Evolutionary conservation across 2,888 invertebrate species (phyloP).

Genomic region (Galeopsomyia nigrocyanea): DNA sequence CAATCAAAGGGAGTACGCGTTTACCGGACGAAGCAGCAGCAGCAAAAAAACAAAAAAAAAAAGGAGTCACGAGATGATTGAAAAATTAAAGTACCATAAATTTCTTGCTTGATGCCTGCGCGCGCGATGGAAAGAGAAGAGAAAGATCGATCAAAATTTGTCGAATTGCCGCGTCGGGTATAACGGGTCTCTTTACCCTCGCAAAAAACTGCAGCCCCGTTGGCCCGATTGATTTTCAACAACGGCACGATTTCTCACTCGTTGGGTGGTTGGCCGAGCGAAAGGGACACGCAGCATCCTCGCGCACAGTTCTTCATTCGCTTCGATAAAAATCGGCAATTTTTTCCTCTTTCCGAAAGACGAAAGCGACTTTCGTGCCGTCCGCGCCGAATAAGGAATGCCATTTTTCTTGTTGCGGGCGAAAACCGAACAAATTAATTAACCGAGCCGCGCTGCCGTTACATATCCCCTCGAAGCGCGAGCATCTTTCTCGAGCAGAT

Average conservation of each 20-base stretch:
- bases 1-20: neutral
- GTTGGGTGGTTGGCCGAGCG: neutral
- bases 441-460: conserved; percentile 21
- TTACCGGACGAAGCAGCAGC: neutral
- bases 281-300: conserved; percentile 1
- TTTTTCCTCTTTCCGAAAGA: conserved; percentile 44
- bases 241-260: conserved; percentile 41
- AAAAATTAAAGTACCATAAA: conserved; percentile 5
- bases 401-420: conserved; percentile 50
- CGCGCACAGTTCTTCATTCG: conserved; percentile 13
- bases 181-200: neutral
- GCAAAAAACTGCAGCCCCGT: neutral
- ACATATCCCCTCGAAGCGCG: conserved; percentile 1
- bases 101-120: conserved; percentile 5
- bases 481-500: conserved; percentile 25
- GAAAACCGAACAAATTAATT: conserved; percentile 52
- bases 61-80: neutral
- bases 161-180: conserved; percentile 13
- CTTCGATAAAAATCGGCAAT: conserved; percentile 42
- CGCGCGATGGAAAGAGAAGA: conserved; percentile 6
- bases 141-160: conserved; percentile 38
- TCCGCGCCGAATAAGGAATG: conserved; percentile 43
- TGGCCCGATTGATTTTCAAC: conserved; percentile 36
- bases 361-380: conserved; percentile 4
- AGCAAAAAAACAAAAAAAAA: neutral